A percentile compares a stretch with the other conserved stretches of the same genome.
These are phyloP conservation scores for Callimorpha dominula DNA, from an alignment of 2,888 invertebrate genomes.

Conservation along the genomic window DNA sequence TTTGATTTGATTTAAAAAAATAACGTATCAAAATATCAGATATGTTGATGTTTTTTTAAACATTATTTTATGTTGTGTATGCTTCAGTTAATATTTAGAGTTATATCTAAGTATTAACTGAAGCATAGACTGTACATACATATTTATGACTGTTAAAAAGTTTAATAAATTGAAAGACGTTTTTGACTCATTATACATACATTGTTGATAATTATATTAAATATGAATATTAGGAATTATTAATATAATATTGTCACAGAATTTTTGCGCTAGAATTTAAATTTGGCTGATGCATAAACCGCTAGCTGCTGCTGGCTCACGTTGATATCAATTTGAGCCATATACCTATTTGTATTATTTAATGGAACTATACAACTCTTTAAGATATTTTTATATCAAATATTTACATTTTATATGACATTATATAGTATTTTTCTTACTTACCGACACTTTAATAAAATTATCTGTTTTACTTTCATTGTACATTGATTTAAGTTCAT, in stretches of 20 bases:
- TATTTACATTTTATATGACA: not conserved
- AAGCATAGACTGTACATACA: not conserved
- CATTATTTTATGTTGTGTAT: not conserved
- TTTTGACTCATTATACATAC: not conserved
- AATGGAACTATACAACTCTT: not conserved
- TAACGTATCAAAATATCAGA: too few relatives aligned
- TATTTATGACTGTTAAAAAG: not conserved
- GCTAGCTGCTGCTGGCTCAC: not conserved
- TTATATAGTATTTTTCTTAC: not conserved
- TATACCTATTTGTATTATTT: not conserved
- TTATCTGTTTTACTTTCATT: not conserved
- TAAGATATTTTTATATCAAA: not conserved
- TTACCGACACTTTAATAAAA: not conserved
- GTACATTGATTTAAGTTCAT: not conserved
- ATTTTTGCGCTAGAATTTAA: not conserved
- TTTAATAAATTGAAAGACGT: not conserved
- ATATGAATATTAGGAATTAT: not conserved
- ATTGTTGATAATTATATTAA: not conserved
- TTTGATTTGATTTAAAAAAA: too few relatives aligned
- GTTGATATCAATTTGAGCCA: not conserved
- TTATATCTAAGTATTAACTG: not conserved
- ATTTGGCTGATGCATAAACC: slow-evolving; percentile 1
- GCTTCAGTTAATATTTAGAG: too few relatives aligned
- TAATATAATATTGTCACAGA: slow-evolving; percentile 6
- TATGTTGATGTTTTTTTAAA: not conserved